phyloP scores from a whole-genome alignment of 2,888 invertebrate genomes.

The Axea sp. region DNA sequence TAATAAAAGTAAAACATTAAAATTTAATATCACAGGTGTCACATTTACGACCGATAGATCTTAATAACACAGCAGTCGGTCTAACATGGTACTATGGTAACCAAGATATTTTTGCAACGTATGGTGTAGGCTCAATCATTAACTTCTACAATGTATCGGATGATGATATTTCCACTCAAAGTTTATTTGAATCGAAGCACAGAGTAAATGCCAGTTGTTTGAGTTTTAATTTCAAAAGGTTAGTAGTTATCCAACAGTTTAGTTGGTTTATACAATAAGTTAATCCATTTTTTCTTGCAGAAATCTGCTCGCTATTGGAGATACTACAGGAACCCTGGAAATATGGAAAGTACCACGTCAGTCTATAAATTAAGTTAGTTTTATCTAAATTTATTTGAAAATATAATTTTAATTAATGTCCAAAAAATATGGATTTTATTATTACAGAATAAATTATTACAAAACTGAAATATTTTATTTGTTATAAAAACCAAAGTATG shows the following conservation, averaged over 20 bases:
- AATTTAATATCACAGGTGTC: constrained; percentile 64
- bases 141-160: constrained; percentile 71
- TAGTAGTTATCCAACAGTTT: constrained; percentile 5
- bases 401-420: too few species aligned
- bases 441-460: too few species aligned
- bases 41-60: constrained; percentile 68
- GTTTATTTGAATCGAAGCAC: constrained; percentile 68
- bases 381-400: too few species aligned
- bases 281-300: constrained; percentile 65
- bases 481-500: too few species aligned
- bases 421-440: too few species aligned
- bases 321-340: constrained; percentile 72
- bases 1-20: too few species aligned
- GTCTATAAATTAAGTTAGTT: constrained; percentile 34
- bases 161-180: constrained; percentile 66
- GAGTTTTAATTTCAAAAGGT: constrained; percentile 75
- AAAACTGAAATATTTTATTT: too few species aligned
- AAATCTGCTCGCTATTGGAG: constrained; percentile 73
- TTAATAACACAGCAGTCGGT: constrained; percentile 72
- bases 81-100: constrained; percentile 73
- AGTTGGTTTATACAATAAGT: not conserved
- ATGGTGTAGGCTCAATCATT: constrained; percentile 71
- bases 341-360: constrained; percentile 74
- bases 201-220: constrained; percentile 71
- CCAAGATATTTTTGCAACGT: constrained; percentile 72